Percentiles rank a stretch among this genome's conserved stretches.
Evolutionary conservation across 2,113 vertebrate species (phyloP).

Genomic region (Anseranas semipalmata): DNA sequence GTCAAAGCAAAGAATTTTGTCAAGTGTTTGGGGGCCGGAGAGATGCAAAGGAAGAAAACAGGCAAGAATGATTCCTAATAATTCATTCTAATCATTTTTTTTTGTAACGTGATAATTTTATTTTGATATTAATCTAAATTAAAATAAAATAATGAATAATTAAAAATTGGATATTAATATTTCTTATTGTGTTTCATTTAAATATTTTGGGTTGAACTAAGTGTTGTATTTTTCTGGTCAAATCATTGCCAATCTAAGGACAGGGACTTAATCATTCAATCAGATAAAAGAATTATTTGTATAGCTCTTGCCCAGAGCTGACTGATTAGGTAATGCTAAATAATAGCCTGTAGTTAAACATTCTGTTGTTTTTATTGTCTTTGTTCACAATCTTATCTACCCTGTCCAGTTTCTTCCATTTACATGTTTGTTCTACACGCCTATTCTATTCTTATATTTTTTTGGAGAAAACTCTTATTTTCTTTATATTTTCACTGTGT

Average conservation of each 20-base stretch:
- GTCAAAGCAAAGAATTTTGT: background rate
- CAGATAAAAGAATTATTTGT: background rate
- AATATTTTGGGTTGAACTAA: background rate
- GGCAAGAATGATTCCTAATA: background rate
- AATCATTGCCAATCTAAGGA: background rate
- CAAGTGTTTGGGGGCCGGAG: too few relatives aligned
- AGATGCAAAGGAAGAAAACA: background rate
- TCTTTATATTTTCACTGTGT: background rate
- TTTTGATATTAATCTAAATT: background rate
- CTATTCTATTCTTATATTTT: background rate
- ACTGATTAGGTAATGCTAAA: background rate
- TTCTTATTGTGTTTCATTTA: background rate
- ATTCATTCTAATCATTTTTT: background rate
- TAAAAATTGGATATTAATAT: accelerated
- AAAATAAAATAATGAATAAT: background rate
- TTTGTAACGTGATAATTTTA: background rate
- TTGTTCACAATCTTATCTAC: background rate
- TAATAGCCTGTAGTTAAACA: background rate
- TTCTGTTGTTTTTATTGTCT: background rate
- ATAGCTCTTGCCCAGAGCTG: background rate
- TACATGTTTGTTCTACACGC: background rate
- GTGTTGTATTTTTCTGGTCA: background rate
- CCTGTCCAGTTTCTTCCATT: background rate
- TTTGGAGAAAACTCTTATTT: background rate
- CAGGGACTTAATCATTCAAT: background rate